Evolutionary conservation across 2,797 vertebrate species (phyloP), one percentile per base, ranked within the genome.

Genomic region (Phoxinus dragarum): DNA sequence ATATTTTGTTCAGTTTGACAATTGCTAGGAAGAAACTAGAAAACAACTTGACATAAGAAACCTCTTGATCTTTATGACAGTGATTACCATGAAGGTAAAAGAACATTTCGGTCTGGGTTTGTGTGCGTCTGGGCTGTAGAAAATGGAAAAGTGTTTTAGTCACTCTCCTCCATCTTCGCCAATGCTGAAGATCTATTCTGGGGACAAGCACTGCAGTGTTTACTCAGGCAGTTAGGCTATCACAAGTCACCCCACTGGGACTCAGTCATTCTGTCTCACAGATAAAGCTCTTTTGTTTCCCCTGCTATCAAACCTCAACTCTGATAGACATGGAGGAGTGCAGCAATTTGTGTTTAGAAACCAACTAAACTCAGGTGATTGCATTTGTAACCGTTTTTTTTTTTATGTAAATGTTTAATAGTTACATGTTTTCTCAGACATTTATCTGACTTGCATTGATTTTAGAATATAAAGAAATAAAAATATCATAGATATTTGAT

Each of bases 61-160:
- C 72, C 36, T 77, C 47, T 54, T 44, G 74, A 81, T 81, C 52
- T 59, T 56, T 76, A 56, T 44, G 73, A 72, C 64, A n/a, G 64
- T 31, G 66, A 69, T 81, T 87, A 64, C 67, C 64, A n/a, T 72
- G 64, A 75, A 67, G 16, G n/a, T 23, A 79, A 47, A 38, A 42
- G 42, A 82, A 76, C 3, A 44, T 75, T 85, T 80, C 17, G 3
- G 27, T 61, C 68, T 75, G 31, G 27, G 10, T 73, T 31, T 80
- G n/a, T 82, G 76, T 80, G 52, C 54, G 6, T 80, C 64, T 82
- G 34, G 44, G 31, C 52, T 84, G 61, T 67, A 84, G 74, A 76
- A 90, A 88, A 88, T 88, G 84, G 81, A 79, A 81, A 82, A 66
- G 17, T 64, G 74, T 84, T 80, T 54, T 59, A 40, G 59, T 66